Base-by-base conservation (phyloP, 2,888 invertebrate species). In the Napeogenes sylphis region DNA sequence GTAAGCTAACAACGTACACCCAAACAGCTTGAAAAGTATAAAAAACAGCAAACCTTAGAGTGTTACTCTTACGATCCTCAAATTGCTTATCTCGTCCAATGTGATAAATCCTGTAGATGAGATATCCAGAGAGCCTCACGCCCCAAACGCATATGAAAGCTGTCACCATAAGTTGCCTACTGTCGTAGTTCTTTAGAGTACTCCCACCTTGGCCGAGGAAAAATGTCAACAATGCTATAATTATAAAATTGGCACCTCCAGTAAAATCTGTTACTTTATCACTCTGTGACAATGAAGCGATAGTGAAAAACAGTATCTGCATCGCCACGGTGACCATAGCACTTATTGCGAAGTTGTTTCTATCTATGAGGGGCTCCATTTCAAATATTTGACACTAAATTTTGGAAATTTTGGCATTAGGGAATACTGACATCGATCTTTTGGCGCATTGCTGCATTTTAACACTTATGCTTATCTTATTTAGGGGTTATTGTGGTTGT, bases 251-350 rank as follows among this genome's bases (percentile, higher is more conserved):
- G 62, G 96, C 95, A 62, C 98, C 98, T 8, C 98, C 97, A 66
- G 97, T 97, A 87, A 98, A 97, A 84, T 98, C 98, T 0, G 97
- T 96, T 63, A 98, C 92, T 88, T 97, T 97, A 82, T 98, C 97
- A 88, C 95, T 94, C 83, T 97, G 96, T 73, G 96, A 95, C 61
- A 94, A 92, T 4, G 96, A 95, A 53, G 97, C 97, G 72, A 98
- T 93, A 47, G 94, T 92, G 86, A 98, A 98, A 88, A 97, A 98
- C 59, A 96, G 91, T 61, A 97, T 91, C 87, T 98, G 98, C 95
- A 97, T 94, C 33, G 93, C 92, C 42, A 95, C 94, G 1, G 95
- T 95, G 57, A 96, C 95, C 84, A 96, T 95, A 38, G 95, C 96
- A 85, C 96, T 96, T 69, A 97, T 94, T 70, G 95, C 96, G 81